Conservation (phyloP, 2,113 vertebrate species). For the Oryctolagus cuniculus region mOryCun1.1 NC_091435.1:137943501-137944000, state of each 20-base stretch:
- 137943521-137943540: slow-evolving; percentile 83
- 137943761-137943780: not conserved
- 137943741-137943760: slow-evolving; percentile 1
- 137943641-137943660: slow-evolving; percentile 51
- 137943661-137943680: slow-evolving; percentile 61
- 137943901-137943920: not conserved
- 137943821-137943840: not conserved
- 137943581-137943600: slow-evolving; percentile 74
- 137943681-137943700: slow-evolving; percentile 25
- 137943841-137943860: not conserved
- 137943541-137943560: slow-evolving; percentile 71
- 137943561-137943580: slow-evolving; percentile 61
- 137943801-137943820: not conserved
- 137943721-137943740: slow-evolving; percentile 15
- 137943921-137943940: not conserved
- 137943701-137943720: slow-evolving; percentile 52
- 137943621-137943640: slow-evolving; percentile 54
- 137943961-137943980: not conserved
- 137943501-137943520: slow-evolving; percentile 80
- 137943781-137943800: no score
- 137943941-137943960: not conserved
- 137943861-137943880: not conserved
- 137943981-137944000: slow-evolving; percentile 16
- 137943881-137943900: slow-evolving; percentile 46
- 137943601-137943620: slow-evolving; percentile 63